Evolutionary conservation across 2,888 invertebrate species (phyloP).

Genomic region (Tyria jacobaeae): DNA sequence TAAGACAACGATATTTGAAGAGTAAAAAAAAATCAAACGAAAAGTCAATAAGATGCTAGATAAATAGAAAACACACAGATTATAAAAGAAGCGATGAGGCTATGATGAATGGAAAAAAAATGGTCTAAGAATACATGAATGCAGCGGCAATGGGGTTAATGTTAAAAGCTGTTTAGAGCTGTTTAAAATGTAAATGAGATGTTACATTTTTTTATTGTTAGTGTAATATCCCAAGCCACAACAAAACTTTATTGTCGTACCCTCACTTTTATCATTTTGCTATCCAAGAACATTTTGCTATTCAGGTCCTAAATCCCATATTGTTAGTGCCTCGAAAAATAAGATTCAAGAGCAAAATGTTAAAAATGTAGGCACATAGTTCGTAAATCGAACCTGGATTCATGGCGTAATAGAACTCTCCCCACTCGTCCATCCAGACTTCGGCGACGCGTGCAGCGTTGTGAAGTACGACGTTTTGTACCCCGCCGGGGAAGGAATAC

Average conservation of each 20-base stretch:
- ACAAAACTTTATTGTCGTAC: constrained; percentile 77
- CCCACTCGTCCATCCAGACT: constrained; percentile 99
- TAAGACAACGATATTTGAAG: constrained; percentile 9
- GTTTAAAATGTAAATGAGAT: constrained; percentile 65
- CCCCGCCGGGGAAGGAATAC: constrained; percentile 99
- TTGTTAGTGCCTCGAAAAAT: background rate
- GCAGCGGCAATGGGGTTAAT: constrained; percentile 82
- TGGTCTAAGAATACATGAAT: constrained; percentile 61
- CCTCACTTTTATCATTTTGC: constrained; percentile 67
- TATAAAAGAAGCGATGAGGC: constrained; percentile 45
- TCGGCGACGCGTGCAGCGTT: constrained; percentile 99
- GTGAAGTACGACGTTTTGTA: constrained; percentile 98
- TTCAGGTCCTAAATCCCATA: background rate
- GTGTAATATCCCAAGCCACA: constrained; percentile 81
- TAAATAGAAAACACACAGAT: constrained; percentile 38
- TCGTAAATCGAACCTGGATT: constrained; percentile 94
- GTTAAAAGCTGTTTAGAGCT: constrained; percentile 63
- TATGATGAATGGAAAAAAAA: constrained; percentile 52
- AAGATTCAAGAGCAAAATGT: constrained; percentile 52
- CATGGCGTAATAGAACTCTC: constrained; percentile 99
- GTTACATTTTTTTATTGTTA: constrained; percentile 56
- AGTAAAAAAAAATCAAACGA: constrained; percentile 36
- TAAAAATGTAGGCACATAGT: constrained; percentile 51
- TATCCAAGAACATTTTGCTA: constrained; percentile 17
- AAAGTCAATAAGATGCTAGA: constrained; percentile 33